These are phyloP conservation scores for Suncus etruscus DNA, from an alignment of 2,113 vertebrate species.

Conservation along the genomic window DNA sequence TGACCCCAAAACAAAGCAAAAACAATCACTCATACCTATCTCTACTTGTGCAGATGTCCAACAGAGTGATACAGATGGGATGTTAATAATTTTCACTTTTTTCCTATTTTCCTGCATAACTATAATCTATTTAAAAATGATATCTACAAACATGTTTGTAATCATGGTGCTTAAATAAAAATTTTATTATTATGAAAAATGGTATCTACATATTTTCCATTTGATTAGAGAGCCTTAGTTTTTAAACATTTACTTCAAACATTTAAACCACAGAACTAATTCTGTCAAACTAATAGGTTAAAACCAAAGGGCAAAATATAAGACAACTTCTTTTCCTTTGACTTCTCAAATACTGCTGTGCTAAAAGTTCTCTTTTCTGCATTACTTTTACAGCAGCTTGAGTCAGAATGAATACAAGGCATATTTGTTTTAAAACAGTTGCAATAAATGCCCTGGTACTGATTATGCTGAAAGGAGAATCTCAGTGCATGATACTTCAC, in stretches of 20 bases:
- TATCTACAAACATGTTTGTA: not conserved
- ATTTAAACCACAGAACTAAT: not conserved
- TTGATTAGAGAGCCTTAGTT: not conserved
- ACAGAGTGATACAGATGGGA: not conserved
- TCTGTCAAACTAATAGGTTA: not conserved
- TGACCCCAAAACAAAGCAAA: no score
- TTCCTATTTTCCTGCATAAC: not conserved
- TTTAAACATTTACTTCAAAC: not conserved
- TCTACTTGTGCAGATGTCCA: not conserved
- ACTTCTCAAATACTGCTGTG: slow-evolving; percentile 16
- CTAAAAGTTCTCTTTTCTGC: slow-evolving; percentile 25
- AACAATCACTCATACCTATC: not conserved
- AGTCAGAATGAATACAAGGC: not conserved
- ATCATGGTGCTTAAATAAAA: not conserved
- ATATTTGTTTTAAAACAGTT: slow-evolving; percentile 41
- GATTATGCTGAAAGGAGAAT: not conserved
- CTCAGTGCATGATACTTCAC: not conserved
- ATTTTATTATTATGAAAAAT: not conserved
- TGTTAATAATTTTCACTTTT: slow-evolving; percentile 39
- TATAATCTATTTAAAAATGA: not conserved
- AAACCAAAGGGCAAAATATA: not conserved
- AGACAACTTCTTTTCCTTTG: not conserved
- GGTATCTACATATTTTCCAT: slow-evolving; percentile 18
- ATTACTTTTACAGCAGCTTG: not conserved
- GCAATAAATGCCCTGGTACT: not conserved